These are phyloP conservation scores for Agapornis roseicollis DNA, from an alignment of 2,113 vertebrate genomes.

Conservation along the genomic window DNA sequence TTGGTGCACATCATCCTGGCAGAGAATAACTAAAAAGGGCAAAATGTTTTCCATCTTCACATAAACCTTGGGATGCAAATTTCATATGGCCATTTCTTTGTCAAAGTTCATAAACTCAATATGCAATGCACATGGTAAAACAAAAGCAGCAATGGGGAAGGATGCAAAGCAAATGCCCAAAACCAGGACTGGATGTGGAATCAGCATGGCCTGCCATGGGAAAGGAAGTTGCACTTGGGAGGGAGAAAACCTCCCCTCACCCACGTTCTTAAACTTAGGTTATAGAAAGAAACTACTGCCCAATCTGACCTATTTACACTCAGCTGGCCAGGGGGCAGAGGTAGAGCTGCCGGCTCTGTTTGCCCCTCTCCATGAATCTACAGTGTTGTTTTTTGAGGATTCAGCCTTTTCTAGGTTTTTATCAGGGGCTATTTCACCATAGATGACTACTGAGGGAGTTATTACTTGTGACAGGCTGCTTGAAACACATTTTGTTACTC, in stretches of 20 bases:
- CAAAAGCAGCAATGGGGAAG: background rate
- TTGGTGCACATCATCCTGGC: background rate
- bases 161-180: background rate
- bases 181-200: background rate
- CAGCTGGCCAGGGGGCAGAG: background rate
- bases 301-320: background rate
- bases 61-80: background rate
- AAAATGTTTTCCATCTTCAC: background rate
- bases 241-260: background rate
- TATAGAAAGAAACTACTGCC: background rate
- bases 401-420: background rate
- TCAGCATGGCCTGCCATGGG: accelerated
- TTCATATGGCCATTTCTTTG: background rate
- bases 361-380: background rate
- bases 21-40: background rate
- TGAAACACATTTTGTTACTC: background rate
- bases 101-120: background rate
- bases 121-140: background rate
- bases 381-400: background rate
- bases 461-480: background rate
- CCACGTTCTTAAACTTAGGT: background rate
- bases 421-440: background rate
- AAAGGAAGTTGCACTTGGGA: background rate
- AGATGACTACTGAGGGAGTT: background rate
- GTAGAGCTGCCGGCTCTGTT: background rate